Base-by-base conservation (phyloP, 2,797 vertebrate species). In the Coccyzus lansbergi region DNA sequence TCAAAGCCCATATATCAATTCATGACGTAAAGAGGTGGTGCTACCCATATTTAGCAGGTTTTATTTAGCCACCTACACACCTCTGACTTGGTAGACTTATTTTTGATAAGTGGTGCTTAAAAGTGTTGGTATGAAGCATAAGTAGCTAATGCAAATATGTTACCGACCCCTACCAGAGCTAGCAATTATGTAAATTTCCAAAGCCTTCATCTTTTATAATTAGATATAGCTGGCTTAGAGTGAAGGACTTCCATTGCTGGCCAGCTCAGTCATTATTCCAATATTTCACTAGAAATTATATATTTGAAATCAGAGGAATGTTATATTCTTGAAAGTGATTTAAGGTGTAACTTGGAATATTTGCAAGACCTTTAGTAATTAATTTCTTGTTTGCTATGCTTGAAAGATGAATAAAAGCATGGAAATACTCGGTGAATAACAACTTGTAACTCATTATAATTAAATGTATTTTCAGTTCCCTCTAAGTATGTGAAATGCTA, bases 141-240 rank as follows among this genome's bases (percentile, higher is more conserved):
- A 98, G 98, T 97, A 98, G 98, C 97, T 98, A 98, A 98, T 98
- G 98, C 98, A 98, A 98, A 98, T 98, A 98, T 98, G 98, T 98
- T 98, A 97, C 97, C 90, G 97, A 98, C 98, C 98, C 97, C 97
- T 97, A 97, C 96, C 97, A 97, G 95, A 95, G 97, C 97, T 97
- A 97, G 97, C 97, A 98, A 98, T 98, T 98, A 98, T 98, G 98
- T 96, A 98, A 98, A 98, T 98, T 97, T 97, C 96, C 91, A 96
- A 97, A 98, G 95, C 97, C 97, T 97, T 98, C 96, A 98, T 98
- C 97, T 98, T 97, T 98, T 98, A 97, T 98, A 98, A 98, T 98
- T 98, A 98, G 94, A 94, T 97, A 87, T 97, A 95, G 91, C 96
- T 95, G 87, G 95, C 94, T 98, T 97, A 94, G 94, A 94, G 92